Base-by-base conservation (phyloP, 1,140 invertebrate genomes). In the Drosophila lacertosa region DNA sequence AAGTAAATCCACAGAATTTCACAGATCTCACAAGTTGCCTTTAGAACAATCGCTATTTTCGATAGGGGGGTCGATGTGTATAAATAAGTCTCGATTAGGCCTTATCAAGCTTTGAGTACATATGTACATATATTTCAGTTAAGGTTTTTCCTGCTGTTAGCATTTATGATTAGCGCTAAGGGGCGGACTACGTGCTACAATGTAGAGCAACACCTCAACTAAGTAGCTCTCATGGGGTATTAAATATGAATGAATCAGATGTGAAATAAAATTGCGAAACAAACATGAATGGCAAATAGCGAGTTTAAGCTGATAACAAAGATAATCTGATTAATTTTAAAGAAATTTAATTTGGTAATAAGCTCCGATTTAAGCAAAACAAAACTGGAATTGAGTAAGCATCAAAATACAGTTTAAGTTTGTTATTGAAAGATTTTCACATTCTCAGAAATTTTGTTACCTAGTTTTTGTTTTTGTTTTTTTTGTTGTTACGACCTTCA, bases 1-100 rank as follows among this genome's bases (percentile, higher is more conserved):
- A 83, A 91, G 90, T 91, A 88, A 16, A 51, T 9, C 35, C 16
- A 39, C 10, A 6, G 24, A 26, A 15, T 26, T 15, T 37, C 20
- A 39, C 42, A 32, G 22, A 37, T 60, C 3, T 45, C 26, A 20
- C 32, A n/a, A 22, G 13, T 4, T 26, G 6, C 20, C 10, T 18
- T 15, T 9, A 29, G 15, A 10, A 9, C 29, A 63, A 45, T 32
- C 16, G 7, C 3, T 4, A 18, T 18, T 29, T 40, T 7, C 6
- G 35, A 62, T 29, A 48, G n/a, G 4, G 3, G 13, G 1, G 13
- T 1, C 11, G 10, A 9, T 48, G n/a, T n/a, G 26, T 16, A 42
- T 42, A 42, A 20, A 42, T 11, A 42, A 18, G 15, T 16, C 3
- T 40, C 35, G 66, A 69, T 63, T 63, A 47, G 48, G 1, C 16